Evolutionary conservation across 1,140 invertebrate species (phyloP).

Genomic region (Caligus rogercresseyi): DNA sequence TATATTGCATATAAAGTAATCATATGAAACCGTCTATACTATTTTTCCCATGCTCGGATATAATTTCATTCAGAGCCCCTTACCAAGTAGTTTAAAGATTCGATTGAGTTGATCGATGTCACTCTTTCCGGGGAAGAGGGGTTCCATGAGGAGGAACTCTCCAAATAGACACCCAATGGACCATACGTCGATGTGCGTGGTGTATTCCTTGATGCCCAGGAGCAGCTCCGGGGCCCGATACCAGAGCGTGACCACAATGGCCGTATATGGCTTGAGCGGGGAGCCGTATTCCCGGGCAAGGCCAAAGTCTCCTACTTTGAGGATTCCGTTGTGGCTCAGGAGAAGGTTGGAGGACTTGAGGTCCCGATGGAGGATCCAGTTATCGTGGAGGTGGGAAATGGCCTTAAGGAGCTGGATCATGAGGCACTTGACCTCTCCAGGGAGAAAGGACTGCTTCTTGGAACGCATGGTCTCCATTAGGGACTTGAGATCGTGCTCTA

Average conservation of each 20-base stretch:
- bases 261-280: conserved; percentile 86
- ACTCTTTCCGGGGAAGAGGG: conserved; percentile 85
- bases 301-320: conserved; percentile 85
- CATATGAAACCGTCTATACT: no score
- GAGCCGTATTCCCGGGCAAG: conserved; percentile 93
- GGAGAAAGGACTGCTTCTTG: conserved; percentile 55
- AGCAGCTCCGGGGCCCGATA: conserved; percentile 84
- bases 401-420: conserved; percentile 78
- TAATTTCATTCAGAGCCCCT: no score
- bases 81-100: conserved; percentile 54
- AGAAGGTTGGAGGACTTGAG: conserved; percentile 98
- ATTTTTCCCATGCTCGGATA: no score
- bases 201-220: conserved; percentile 75
- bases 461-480: conserved; percentile 92
- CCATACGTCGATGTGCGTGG: conserved; percentile 93
- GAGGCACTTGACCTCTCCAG: conserved; percentile 87
- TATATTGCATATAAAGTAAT: background rate
- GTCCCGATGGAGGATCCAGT: conserved; percentile 97
- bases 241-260: conserved; percentile 90
- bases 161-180: conserved; percentile 98
- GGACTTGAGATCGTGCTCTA: conserved; percentile 94
- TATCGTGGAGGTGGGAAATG: conserved; percentile 86
- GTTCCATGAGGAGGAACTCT: conserved; percentile 83
- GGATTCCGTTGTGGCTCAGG: conserved; percentile 54
- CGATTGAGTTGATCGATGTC: conserved; percentile 85